Percentiles rank a stretch among this genome's conserved stretches.
Evolutionary conservation across 1,140 invertebrate species (phyloP).

Genomic region (Drosophila persimilis): DNA sequence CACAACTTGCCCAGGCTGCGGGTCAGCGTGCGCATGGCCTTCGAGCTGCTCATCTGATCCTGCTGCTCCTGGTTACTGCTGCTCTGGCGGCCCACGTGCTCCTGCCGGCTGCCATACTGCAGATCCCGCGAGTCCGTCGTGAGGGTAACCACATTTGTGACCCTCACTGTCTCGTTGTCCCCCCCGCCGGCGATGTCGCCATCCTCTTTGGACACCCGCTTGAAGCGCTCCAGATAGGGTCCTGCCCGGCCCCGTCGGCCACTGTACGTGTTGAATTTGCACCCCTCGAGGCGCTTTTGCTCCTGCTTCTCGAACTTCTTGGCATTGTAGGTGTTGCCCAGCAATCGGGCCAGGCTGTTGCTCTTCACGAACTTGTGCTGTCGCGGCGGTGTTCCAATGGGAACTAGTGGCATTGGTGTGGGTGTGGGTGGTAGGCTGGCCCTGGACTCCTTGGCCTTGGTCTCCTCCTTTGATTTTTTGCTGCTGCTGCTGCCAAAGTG

Average conservation of each 20-base stretch:
- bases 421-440: constrained; percentile 26
- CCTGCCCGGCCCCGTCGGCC: constrained; percentile 64
- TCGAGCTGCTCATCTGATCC: constrained; percentile 83
- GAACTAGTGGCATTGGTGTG: constrained; percentile 46
- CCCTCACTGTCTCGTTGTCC: constrained; percentile 46
- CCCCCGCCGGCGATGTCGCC: constrained; percentile 61
- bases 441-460: not conserved
- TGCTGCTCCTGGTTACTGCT: constrained; percentile 17
- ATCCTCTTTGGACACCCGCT: constrained; percentile 76
- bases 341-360: constrained; percentile 71
- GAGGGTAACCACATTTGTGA: constrained; percentile 49
- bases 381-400: constrained; percentile 69
- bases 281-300: constrained; percentile 55
- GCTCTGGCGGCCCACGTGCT: constrained; percentile 54
- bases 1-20: constrained; percentile 85
- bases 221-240: constrained; percentile 77
- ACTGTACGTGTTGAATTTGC: constrained; percentile 75
- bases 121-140: constrained; percentile 65
- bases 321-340: constrained; percentile 82
- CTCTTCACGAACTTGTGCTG: constrained; percentile 77
- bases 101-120: constrained; percentile 60
- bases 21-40: constrained; percentile 84
- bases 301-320: constrained; percentile 79
- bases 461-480: constrained; percentile 37
- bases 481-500: constrained; percentile 61